phyloP scores from a whole-genome alignment of 2,113 vertebrate genomes.

The Euleptes europaea region DNA sequence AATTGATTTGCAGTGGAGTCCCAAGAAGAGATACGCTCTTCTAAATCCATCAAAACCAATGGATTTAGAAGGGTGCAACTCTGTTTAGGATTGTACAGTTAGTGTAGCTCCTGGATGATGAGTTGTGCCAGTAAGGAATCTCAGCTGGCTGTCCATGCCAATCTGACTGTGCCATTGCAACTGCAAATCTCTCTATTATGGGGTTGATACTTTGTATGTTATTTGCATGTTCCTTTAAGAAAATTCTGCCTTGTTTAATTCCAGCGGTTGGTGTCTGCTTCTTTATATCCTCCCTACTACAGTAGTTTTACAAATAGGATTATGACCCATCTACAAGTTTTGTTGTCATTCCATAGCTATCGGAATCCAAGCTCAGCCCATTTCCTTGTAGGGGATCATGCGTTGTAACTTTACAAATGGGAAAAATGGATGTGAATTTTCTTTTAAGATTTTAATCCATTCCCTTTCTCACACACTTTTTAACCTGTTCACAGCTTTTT shows the following conservation, averaged over 20 bases:
- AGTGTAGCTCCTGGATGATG: neutral
- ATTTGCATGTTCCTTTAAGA: neutral
- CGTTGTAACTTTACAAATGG: neutral
- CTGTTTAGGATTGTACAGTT: no score
- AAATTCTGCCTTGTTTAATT: neutral
- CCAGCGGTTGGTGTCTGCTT: neutral
- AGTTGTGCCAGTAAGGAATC: neutral
- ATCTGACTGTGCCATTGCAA: neutral
- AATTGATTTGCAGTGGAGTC: no score
- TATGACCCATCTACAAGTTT: neutral
- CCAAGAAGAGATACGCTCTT: no score
- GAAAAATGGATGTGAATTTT: neutral
- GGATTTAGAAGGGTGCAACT: no score
- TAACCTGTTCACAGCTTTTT: neutral
- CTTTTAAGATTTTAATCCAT: no score
- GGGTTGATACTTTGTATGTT: neutral
- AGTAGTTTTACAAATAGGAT: neutral
- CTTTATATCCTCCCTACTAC: neutral
- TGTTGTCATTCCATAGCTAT: neutral
- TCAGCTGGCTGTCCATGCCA: neutral
- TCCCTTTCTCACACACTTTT: neutral
- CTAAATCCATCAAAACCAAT: no score
- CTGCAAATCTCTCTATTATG: neutral
- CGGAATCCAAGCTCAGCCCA: neutral
- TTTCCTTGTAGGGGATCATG: neutral